Percentiles rank a stretch among this genome's conserved stretches.
Evolutionary conservation across 2,888 invertebrate species (phyloP).

Genomic region (Clivina fossor): DNA sequence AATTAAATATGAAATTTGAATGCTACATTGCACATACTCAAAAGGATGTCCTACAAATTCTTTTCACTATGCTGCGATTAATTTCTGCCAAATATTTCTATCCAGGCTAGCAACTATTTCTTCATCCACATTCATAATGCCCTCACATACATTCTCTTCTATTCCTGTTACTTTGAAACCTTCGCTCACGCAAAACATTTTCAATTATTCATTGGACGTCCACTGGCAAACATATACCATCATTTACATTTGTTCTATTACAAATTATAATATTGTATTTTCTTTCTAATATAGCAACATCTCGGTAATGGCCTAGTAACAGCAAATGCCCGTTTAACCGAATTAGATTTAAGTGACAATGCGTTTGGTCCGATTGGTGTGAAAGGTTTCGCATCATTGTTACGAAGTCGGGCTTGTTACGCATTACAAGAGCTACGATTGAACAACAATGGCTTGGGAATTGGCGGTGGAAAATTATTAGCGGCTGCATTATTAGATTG

Average conservation of each 20-base stretch:
- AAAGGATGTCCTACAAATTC: too few species aligned
- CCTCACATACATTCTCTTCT: too few species aligned
- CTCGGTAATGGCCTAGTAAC: slow-evolving; percentile 79
- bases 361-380: slow-evolving; percentile 96
- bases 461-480: slow-evolving; percentile 81
- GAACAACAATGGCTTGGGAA: slow-evolving; percentile 95
- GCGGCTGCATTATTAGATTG: slow-evolving; percentile 75
- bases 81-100: too few species aligned
- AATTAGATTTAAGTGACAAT: slow-evolving; percentile 94
- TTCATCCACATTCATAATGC: too few species aligned
- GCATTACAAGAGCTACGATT: slow-evolving; percentile 79
- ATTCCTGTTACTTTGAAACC: too few species aligned
- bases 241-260: background rate
- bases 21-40: too few species aligned
- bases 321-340: slow-evolving; percentile 77
- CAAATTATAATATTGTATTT: slow-evolving; percentile 37
- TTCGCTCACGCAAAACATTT: too few species aligned
- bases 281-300: slow-evolving; percentile 62
- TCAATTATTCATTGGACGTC: too few species aligned
- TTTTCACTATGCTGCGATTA: too few species aligned
- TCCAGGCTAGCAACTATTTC: too few species aligned
- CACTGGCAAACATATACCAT: too few species aligned
- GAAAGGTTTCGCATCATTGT: slow-evolving; percentile 77
- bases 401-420: slow-evolving; percentile 83
- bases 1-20: too few species aligned